Evolutionary conservation across 1,140 invertebrate genomes (phyloP).

Genomic region (Linepithema humile): DNA sequence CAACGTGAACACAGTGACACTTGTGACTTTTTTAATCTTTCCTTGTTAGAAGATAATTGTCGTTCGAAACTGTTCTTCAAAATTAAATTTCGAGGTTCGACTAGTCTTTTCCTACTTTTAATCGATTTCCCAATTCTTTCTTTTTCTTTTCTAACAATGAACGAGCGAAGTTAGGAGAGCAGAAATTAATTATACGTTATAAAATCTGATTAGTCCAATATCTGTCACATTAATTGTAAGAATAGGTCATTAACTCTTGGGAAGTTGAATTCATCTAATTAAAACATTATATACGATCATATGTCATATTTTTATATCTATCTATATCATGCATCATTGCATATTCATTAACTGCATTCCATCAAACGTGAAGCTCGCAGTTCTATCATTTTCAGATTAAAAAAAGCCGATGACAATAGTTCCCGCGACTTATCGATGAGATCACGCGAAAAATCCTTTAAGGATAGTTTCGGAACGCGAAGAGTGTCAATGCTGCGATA

Average conservation of each 20-base stretch:
- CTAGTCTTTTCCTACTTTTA: not conserved
- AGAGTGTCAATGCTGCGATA: conserved; percentile 36
- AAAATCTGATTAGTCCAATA: not conserved
- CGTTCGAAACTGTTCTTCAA: not conserved
- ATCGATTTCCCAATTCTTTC: not conserved
- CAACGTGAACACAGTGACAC: not conserved
- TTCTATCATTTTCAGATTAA: not conserved
- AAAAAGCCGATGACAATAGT: not conserved
- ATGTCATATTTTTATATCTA: not conserved
- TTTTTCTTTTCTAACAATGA: not conserved
- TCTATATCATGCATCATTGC: not conserved
- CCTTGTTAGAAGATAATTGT: not conserved
- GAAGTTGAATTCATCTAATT: not conserved
- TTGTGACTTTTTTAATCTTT: not conserved
- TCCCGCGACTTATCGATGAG: not conserved
- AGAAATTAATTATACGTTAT: not conserved
- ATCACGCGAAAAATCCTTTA: not conserved
- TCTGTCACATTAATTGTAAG: not conserved
- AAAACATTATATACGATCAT: not conserved
- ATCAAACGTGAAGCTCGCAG: not conserved
- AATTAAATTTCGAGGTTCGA: not conserved
- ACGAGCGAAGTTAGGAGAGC: not conserved
- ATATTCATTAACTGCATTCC: not conserved
- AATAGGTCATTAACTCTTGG: not conserved
- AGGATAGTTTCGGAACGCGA: conserved; percentile 5